These are phyloP conservation scores for Siniperca chuatsi DNA, from an alignment of 2,113 vertebrate genomes.

Conservation along the genomic window DNA sequence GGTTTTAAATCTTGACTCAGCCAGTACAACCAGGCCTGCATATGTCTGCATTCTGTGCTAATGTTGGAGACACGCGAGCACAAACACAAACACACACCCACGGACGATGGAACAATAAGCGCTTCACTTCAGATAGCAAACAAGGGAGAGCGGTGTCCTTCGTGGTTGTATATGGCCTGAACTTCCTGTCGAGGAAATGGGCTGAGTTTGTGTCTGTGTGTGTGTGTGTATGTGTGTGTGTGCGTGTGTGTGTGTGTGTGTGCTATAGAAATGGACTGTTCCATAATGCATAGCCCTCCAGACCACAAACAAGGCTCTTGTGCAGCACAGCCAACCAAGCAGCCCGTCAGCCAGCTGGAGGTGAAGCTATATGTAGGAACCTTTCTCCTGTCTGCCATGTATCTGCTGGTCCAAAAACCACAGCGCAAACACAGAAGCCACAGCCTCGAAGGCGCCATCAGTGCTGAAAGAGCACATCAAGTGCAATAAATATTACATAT, in stretches of 20 bases:
- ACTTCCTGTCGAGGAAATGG: constrained; percentile 66
- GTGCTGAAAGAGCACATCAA: constrained; percentile 37
- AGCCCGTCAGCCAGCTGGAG: constrained; percentile 44
- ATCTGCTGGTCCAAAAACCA: constrained; percentile 53
- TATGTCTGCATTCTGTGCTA: constrained; percentile 49
- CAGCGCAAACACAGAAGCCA: constrained; percentile 34
- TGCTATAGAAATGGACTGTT: constrained; percentile 38
- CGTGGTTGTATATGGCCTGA: constrained; percentile 44
- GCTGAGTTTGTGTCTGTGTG: constrained; percentile 21
- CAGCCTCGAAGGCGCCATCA: constrained; percentile 58
- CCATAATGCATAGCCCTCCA: constrained; percentile 57
- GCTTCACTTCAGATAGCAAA: constrained; percentile 59
- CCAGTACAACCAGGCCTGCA: constrained; percentile 14
- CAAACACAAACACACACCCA: constrained; percentile 45
- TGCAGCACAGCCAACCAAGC: constrained; percentile 30
- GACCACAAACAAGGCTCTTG: constrained; percentile 52
- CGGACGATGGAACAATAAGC: constrained; percentile 37
- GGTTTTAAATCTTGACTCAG: constrained; percentile 38
- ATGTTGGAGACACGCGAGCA: constrained; percentile 40
- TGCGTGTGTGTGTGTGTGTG: constrained; percentile 32
- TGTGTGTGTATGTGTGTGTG: constrained; percentile 31
- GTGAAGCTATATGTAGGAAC: constrained; percentile 52
- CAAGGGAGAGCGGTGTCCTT: constrained; percentile 54
- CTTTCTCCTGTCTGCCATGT: constrained; percentile 29
- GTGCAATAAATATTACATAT: constrained; percentile 64